A percentile compares a stretch with the other conserved stretches of the same genome.
phyloP scores from a whole-genome alignment of 1,140 invertebrate genomes.

The Habropoda laboriosa region DNA sequence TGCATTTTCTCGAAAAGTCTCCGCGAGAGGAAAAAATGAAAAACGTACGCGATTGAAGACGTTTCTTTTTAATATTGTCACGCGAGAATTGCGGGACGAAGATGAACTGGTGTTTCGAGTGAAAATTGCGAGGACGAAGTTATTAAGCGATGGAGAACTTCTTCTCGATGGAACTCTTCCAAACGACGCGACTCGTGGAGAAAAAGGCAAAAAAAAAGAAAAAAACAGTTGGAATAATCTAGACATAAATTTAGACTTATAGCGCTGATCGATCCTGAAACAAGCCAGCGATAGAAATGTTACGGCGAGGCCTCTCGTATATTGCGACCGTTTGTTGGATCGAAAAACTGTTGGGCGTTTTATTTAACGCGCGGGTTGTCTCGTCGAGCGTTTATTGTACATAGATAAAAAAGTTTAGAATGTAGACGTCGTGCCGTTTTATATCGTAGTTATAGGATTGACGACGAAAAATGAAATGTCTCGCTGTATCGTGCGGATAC shows the following conservation, averaged over 20 bases:
- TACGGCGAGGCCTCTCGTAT: not conserved
- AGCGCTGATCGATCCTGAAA: conserved; percentile 20
- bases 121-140: no score
- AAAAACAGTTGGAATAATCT: conserved; percentile 45
- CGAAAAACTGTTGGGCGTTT: not conserved
- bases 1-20: no score
- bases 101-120: not conserved
- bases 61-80: conserved; percentile 7
- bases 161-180: conserved; percentile 20
- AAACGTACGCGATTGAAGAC: conserved; percentile 1
- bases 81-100: no score
- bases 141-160: not conserved
- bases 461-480: conserved; percentile 23
- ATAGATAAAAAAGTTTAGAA: conserved; percentile 53
- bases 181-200: conserved; percentile 30
- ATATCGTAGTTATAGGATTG: conserved; percentile 51
- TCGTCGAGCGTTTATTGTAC: conserved; percentile 54
- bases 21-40: no score
- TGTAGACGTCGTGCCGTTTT: conserved; percentile 54
- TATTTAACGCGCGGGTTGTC: not conserved
- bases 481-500: conserved; percentile 19
- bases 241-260: conserved; percentile 45
- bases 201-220: no score
- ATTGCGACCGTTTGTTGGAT: not conserved
- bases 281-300: conserved; percentile 25